These are phyloP conservation scores for Anadara kagoshimensis DNA, from an alignment of 1,140 invertebrate species.

Conservation along the genomic window DNA sequence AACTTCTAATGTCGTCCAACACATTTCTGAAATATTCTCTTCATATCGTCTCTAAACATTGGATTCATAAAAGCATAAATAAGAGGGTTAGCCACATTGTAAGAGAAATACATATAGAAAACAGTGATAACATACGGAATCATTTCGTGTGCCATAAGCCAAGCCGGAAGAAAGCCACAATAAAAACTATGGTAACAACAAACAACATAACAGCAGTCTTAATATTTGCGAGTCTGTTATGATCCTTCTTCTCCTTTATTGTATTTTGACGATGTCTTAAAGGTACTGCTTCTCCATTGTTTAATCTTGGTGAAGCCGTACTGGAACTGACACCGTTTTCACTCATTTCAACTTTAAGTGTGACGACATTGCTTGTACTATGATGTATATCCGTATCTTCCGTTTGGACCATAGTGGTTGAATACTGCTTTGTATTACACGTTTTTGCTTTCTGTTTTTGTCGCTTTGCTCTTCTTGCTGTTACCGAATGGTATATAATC, in stretches of 20 bases:
- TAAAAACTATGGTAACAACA: conserved; percentile 68
- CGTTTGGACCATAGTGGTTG: too few species aligned
- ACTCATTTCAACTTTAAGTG: conserved; percentile 31
- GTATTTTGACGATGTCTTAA: too few species aligned
- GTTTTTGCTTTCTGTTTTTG: conserved; percentile 19
- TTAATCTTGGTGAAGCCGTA: too few species aligned
- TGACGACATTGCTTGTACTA: conserved; percentile 5
- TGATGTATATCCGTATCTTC: too few species aligned
- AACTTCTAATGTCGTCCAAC: too few species aligned
- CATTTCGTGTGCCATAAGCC: conserved; percentile 64
- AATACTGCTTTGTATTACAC: too few species aligned
- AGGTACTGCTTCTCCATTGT: too few species aligned
- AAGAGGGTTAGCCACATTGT: conserved; percentile 70
- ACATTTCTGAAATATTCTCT: too few species aligned
- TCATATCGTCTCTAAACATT: conserved; percentile 56
- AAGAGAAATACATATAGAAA: conserved; percentile 70
- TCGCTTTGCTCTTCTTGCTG: conserved; percentile 50
- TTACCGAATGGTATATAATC: conserved; percentile 61
- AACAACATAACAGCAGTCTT: conserved; percentile 68
- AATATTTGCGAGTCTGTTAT: conserved; percentile 54
- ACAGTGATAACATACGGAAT: conserved; percentile 59
- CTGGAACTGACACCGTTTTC: too few species aligned
- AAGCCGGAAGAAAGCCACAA: conserved; percentile 68
- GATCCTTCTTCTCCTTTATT: too few species aligned
- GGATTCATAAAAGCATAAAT: conserved; percentile 73